Base-by-base conservation (phyloP, 2,888 invertebrate species). In the Phyto melanocephala region DNA sequence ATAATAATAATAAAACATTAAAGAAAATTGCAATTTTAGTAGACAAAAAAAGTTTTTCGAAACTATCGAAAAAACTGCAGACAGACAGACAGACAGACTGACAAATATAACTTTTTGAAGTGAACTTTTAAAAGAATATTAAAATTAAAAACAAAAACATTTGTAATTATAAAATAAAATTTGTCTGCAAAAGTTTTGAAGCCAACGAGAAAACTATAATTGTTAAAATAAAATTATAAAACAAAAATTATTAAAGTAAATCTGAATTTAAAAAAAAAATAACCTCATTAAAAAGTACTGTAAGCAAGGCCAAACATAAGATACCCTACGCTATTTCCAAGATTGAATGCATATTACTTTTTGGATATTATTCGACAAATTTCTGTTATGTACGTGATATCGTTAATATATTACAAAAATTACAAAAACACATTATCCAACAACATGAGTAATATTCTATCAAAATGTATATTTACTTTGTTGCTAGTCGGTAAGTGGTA, bases 1-100 rank as follows among this genome's bases (percentile, higher is more conserved):
- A 70, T 42, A 74, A 28, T 50, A 58, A 63, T 40, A 74, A 63
- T 56, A 65, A 65, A 68, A 75, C 60, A 78, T 78, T 79, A 67
- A 75, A 47, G 79, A 79, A 76, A 79, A 79, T 76, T 75, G 75
- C 75, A 75, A 72, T 79, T 67, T 76, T 67, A 50, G 71, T 67
- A 82, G 82, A 82, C 82, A 79, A 62, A 52, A 79, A 76, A 67
- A 71, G 63, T 75, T 79, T 79, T 60, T 72, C 65, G 67, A 72
- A 80, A 76, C 22, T 47, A 35, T 35, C 24, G 22, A 17, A 45
- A 72, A n/a, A 50, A 20, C 20, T 58, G 3, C 15, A 67, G 24
- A 45, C 54, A 54, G 54, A 45, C 45, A 22, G n/a, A 62, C 15
- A 24, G 47, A 8, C 35, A 10, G 40, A 60, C 28, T 60, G 50